These are phyloP conservation scores for Apotomis capreana DNA, from an alignment of 2,888 invertebrate species.

Conservation along the genomic window DNA sequence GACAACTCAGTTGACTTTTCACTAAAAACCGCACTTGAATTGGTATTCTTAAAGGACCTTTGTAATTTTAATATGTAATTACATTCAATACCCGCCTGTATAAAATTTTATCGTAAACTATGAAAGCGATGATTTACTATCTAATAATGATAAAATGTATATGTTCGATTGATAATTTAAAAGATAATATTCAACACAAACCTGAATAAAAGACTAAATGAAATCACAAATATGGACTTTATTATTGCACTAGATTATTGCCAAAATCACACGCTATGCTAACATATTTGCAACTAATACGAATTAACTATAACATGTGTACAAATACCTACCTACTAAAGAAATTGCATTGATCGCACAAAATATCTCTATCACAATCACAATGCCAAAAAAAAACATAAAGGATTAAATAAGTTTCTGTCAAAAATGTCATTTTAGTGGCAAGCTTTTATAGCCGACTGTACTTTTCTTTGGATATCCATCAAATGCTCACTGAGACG, in stretches of 20 bases:
- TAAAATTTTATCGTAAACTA: conserved; percentile 14
- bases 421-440: too few species aligned
- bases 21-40: neutral
- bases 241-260: neutral
- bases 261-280: too few species aligned
- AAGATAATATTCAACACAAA: conserved; percentile 28
- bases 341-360: too few species aligned
- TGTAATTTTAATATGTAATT: neutral
- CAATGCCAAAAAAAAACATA: too few species aligned
- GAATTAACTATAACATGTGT: too few species aligned
- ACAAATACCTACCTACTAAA: too few species aligned
- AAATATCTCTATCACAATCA: too few species aligned
- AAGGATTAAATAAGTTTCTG: too few species aligned
- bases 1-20: neutral
- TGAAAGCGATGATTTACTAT: conserved; percentile 21
- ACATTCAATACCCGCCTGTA: conserved; percentile 1
- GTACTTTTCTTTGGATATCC: too few species aligned
- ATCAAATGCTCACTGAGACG: too few species aligned
- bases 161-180: conserved; percentile 17
- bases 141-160: conserved; percentile 20
- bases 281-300: too few species aligned
- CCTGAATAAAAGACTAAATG: conserved; percentile 28
- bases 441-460: too few species aligned
- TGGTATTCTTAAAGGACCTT: neutral
- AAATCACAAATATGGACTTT: conserved; percentile 11